Base-by-base conservation (phyloP, 2,113 vertebrate species). In the Gorsachius goisagi region DNA sequence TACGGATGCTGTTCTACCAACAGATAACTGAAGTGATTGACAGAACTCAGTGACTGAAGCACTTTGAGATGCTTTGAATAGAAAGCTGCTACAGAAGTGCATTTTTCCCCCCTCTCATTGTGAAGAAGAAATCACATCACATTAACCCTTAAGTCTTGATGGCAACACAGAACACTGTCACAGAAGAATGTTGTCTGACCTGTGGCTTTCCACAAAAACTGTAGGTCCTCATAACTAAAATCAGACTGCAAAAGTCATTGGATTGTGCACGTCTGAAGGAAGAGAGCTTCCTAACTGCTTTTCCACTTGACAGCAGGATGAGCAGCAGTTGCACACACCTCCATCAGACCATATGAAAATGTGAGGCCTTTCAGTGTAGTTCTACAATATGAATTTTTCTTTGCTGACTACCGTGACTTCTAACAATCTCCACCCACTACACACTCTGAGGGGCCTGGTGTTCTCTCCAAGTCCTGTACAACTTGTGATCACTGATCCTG, bases 11-110 rank as follows among this genome's bases (percentile, higher is more conserved):
- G 33, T 41, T 89, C 94, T 58, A 82, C 79, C 95, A 89, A 95
- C 69, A 95, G 96, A 92, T 53, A 86, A 90, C 76, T 81, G 83
- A 93, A 85, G 93, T 27, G 63, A 77, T 26, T 71, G 73, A 67
- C 85, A 78, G 35, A 80, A 80, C 20, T 10, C 85, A 84, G 37
- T 13, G 56, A 7, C 37, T 62, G 59, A 67, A 75, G 24, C 37
- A 49, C 53, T 62, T 2, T 6, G 53, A 82, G 49, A 50, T 7
- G n/a, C 17, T 84, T 35, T 47, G 35, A 39, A 67, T 1, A 69
- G 9, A 63, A 71, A 80, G 15, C 9, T 81, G 66, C 30, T 52
- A 56, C 15, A 79, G 45, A 56, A 75, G 11, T 21, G 60, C 22
- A 6, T 53, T 62, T 55, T 56, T 9, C 7, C 14, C 23, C 13